phyloP scores from a whole-genome alignment of 1,140 invertebrate genomes.

The Drosophila carrolli region DNA sequence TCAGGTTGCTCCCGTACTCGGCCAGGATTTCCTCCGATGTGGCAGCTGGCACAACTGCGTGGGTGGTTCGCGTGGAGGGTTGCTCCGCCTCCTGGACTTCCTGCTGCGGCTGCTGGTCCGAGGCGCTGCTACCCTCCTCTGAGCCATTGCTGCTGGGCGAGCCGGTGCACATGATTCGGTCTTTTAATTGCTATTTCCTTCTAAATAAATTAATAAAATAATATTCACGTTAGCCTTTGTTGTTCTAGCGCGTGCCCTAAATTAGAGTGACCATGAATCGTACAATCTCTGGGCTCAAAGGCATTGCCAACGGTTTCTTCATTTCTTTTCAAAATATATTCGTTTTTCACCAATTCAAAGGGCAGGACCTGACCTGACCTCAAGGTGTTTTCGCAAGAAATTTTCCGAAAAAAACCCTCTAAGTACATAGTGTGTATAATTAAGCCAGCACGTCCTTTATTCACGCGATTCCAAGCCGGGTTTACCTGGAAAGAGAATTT shows the following conservation, averaged over 20 bases:
- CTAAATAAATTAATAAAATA: constrained; percentile 18
- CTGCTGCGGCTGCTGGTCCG: constrained; percentile 43
- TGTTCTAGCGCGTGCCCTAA: constrained; percentile 54
- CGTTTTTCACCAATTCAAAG: too few relatives aligned
- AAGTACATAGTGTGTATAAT: too few relatives aligned
- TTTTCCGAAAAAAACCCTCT: too few relatives aligned
- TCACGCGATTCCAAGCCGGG: too few relatives aligned
- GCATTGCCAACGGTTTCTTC: neutral
- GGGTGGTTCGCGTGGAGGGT: constrained; percentile 44
- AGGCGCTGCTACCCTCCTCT: constrained; percentile 41
- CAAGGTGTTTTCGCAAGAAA: too few relatives aligned
- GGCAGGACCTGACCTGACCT: too few relatives aligned
- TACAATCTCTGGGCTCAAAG: too few relatives aligned
- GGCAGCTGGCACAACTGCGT: constrained; percentile 47
- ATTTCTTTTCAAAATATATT: too few relatives aligned
- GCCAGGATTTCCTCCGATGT: constrained; percentile 61
- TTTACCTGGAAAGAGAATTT: too few relatives aligned
- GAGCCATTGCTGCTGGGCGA: constrained; percentile 69
- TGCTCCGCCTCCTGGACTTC: constrained; percentile 8
- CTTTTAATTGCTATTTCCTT: neutral
- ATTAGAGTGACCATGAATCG: too few relatives aligned
- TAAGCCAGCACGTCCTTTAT: too few relatives aligned
- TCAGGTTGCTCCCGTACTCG: constrained; percentile 92
- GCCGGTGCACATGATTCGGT: constrained; percentile 59
- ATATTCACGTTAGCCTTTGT: constrained; percentile 32